phyloP scores from a whole-genome alignment of 2,113 vertebrate genomes.

The Pelvicachromis taeniatus region DNA sequence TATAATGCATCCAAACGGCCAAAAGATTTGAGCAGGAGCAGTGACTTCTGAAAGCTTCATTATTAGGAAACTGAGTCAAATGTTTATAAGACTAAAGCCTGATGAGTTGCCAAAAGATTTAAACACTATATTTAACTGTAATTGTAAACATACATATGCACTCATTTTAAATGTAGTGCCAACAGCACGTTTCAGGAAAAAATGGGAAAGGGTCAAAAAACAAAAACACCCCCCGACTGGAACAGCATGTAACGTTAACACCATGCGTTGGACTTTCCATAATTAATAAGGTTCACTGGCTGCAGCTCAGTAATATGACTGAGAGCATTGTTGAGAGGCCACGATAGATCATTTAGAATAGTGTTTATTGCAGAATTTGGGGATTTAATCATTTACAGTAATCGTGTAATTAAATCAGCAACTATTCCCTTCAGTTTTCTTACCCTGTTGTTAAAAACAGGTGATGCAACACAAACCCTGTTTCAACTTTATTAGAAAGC shows the following conservation, averaged over 20 bases:
- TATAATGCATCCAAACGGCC: neutral
- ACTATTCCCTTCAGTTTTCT: too few relatives aligned
- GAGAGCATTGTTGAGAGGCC: neutral
- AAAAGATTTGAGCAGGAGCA: neutral
- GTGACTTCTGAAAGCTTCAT: neutral
- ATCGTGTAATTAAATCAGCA: too few relatives aligned
- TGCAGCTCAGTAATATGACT: neutral
- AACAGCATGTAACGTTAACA: neutral
- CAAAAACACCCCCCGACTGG: neutral
- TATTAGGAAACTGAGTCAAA: neutral
- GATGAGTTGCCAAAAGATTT: neutral
- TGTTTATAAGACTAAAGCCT: neutral
- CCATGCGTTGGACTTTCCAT: neutral
- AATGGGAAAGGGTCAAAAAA: neutral
- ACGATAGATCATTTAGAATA: neutral
- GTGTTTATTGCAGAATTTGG: neutral
- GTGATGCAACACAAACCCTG: too few relatives aligned
- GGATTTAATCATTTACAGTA: too few relatives aligned
- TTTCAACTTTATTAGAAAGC: too few relatives aligned
- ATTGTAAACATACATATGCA: neutral
- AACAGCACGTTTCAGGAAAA: neutral
- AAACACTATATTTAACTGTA: neutral
- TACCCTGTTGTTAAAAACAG: too few relatives aligned
- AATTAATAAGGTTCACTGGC: neutral
- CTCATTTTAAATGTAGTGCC: neutral